Conservation (phyloP, 1,140 invertebrate genomes). For the Cydia pomonella region DNA sequence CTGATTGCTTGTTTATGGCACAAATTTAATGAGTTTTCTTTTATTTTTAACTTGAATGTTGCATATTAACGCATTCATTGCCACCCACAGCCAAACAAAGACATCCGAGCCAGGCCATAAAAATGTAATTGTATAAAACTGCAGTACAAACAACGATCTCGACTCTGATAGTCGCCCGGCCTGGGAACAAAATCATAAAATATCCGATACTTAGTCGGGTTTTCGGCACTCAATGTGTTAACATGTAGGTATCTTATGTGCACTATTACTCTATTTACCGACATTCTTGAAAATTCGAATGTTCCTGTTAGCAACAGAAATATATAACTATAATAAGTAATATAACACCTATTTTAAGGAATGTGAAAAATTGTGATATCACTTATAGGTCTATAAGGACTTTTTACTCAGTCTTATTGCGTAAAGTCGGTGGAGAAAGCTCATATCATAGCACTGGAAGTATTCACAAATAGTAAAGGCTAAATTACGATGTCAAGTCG, state of each 20-base stretch:
- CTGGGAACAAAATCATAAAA: too few relatives aligned
- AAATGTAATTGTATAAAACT: too few relatives aligned
- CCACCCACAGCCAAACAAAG: too few relatives aligned
- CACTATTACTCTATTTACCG: background rate
- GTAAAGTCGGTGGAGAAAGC: slow-evolving; percentile 54
- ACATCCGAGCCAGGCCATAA: too few relatives aligned
- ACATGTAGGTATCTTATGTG: background rate
- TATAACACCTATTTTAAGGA: slow-evolving; percentile 9
- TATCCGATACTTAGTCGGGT: too few relatives aligned
- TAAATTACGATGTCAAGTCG: slow-evolving; percentile 36
- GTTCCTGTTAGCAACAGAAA: background rate
- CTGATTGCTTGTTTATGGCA: background rate
- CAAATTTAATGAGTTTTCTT: background rate
- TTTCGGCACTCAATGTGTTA: too few relatives aligned
- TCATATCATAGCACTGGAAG: slow-evolving; percentile 71
- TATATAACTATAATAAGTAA: slow-evolving; percentile 4
- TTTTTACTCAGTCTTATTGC: slow-evolving; percentile 65
- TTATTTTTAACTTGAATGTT: background rate
- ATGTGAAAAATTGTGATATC: slow-evolving; percentile 29
- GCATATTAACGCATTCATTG: too few relatives aligned
- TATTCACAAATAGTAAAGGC: slow-evolving; percentile 63
- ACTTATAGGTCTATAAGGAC: slow-evolving; percentile 22
- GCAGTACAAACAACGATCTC: too few relatives aligned
- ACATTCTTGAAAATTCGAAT: background rate
- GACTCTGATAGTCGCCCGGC: too few relatives aligned